Conservation (phyloP, 2,113 vertebrate species). For the Laticauda colubrina region DNA sequence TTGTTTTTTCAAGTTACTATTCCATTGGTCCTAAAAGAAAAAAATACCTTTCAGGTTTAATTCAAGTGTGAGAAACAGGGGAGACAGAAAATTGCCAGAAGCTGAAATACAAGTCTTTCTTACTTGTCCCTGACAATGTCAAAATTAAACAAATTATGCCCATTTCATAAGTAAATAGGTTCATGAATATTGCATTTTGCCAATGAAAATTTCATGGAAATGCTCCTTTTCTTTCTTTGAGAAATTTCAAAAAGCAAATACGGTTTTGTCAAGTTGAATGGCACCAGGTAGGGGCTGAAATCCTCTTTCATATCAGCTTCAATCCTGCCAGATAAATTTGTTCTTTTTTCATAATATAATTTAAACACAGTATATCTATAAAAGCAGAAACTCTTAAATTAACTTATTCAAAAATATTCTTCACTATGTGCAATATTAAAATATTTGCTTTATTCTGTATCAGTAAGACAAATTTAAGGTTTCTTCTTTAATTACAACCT, state of each 20-base stretch:
- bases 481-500: neutral
- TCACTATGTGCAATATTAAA: neutral
- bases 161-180: neutral
- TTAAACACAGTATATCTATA: neutral
- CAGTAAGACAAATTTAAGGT: neutral
- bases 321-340: neutral
- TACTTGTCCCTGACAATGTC: neutral
- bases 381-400: neutral
- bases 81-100: neutral
- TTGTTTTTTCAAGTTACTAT: no score
- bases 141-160: neutral
- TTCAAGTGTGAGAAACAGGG: neutral
- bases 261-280: neutral
- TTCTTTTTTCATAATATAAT: neutral
- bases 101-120: neutral
- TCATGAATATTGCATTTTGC: neutral
- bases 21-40: no score
- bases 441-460: neutral
- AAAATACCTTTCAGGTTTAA: neutral
- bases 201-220: neutral
- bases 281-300: neutral
- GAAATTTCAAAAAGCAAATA: neutral
- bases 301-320: neutral
- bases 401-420: neutral
- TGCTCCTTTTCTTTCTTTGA: neutral